Evolutionary conservation across 2,888 invertebrate species (phyloP).

Genomic region (Drosophila pegasa): DNA sequence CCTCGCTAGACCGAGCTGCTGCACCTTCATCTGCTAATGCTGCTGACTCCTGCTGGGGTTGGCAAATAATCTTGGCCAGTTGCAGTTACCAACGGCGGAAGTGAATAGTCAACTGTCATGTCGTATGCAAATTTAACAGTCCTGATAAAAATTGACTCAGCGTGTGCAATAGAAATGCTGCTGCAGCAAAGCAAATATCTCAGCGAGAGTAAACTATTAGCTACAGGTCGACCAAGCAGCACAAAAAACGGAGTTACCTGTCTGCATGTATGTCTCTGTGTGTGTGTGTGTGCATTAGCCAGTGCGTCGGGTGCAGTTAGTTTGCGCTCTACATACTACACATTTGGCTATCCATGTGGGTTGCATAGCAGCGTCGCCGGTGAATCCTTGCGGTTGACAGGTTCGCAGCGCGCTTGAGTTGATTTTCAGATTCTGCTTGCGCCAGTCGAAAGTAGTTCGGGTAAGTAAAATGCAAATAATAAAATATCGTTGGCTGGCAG

Average conservation of each 20-base stretch:
- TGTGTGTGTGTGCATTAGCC: slow-evolving; percentile 51
- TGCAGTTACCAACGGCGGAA: slow-evolving; percentile 20
- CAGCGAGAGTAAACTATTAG: slow-evolving; percentile 73
- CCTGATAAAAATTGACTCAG: slow-evolving; percentile 61
- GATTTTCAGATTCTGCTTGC: slow-evolving; percentile 49
- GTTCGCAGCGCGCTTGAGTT: slow-evolving; percentile 58
- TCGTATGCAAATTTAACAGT: slow-evolving; percentile 63
- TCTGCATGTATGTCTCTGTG: neutral
- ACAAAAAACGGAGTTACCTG: slow-evolving; percentile 1
- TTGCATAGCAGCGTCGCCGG: slow-evolving; percentile 10
- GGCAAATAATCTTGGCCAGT: slow-evolving; percentile 40
- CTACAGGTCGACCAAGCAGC: slow-evolving; percentile 43
- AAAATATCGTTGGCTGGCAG: neutral
- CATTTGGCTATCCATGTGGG: slow-evolving; percentile 24
- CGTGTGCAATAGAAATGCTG: slow-evolving; percentile 51
- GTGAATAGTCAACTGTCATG: slow-evolving; percentile 42
- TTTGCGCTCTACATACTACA: slow-evolving; percentile 31
- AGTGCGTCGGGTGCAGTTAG: slow-evolving; percentile 66
- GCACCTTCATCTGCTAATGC: neutral
- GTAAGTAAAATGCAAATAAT: slow-evolving; percentile 12
- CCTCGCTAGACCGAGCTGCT: neutral
- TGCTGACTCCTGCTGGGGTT: neutral
- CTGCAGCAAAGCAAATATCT: slow-evolving; percentile 70
- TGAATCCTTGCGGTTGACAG: slow-evolving; percentile 73
- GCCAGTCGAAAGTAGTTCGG: slow-evolving; percentile 39